Evolutionary conservation across 92 coral and sea anemone species (phyloP), one percentile per base, ranked within the genome.

Genomic region (Palythoa caribaeorum): DNA sequence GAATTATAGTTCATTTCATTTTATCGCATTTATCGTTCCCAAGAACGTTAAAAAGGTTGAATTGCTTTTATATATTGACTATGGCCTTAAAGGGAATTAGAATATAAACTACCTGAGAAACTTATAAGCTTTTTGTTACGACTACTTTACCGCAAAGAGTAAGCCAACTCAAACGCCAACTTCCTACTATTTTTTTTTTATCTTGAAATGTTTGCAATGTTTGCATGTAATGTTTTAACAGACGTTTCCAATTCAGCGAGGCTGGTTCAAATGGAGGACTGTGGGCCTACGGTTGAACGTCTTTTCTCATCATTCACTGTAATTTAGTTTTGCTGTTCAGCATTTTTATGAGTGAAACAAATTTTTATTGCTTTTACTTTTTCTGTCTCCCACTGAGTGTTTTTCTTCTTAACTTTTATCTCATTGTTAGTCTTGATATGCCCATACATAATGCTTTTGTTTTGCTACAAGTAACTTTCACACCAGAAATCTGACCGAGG

Each of bases 51-150:
- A 28, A 28, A 28, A 28, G 28, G 28, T 28, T 28, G 0, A 28
- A 28, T 28, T 28, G 28, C 28, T 28, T 28, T 28, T 28, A 28
- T 28, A 28, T 28, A 28, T 28, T 28, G 28, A 28, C 28, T 28
- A 44, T 44, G 48, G 48, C 48, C 6, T 44, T 44, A 6, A 44
- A 44, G 48, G 48, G 48, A 6, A 44, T 44, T 3, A 44, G 6
- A 3, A 44, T 44, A 54, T 71, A 71, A 28, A 71, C 76, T 20
- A 71, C 10, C 9, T 35, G 76, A 71, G 76, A 71, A 37, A 71
- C 76, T 71, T 35, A 37, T 71, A 71, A 37, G 47, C 76, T 71
- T 71, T 71, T 71, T 71, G 9, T 35, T 71, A 35, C 76, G 16
- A 47, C 35, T 37, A 71, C 38, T 71, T 71, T 71, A 9, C 48